Evolutionary conservation across 1,140 invertebrate species (phyloP).

Genomic region (Anagrus nilaparvatae): DNA sequence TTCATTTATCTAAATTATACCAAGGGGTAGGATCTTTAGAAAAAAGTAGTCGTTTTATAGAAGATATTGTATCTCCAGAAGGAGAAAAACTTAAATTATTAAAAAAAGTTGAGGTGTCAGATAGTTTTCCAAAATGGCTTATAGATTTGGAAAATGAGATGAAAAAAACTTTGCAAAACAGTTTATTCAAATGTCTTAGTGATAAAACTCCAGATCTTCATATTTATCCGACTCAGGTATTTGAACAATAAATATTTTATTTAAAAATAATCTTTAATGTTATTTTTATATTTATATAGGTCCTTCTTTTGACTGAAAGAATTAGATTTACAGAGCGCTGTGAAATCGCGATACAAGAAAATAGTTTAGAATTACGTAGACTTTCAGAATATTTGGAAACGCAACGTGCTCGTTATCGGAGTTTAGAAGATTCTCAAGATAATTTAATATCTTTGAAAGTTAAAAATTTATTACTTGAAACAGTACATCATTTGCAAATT

Average conservation of each 20-base stretch:
- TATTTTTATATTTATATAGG: too few species aligned
- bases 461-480: conserved; percentile 72
- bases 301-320: conserved; percentile 33
- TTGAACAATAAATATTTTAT: too few species aligned
- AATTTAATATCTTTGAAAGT: conserved; percentile 47
- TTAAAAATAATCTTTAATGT: too few species aligned
- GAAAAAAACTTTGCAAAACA: conserved; percentile 25
- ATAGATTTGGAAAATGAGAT: conserved; percentile 33
- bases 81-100: conserved; percentile 73
- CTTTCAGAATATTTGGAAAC: conserved; percentile 34
- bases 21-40: conserved; percentile 74
- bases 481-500: conserved; percentile 81
- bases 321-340: conserved; percentile 37
- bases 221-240: conserved; percentile 35
- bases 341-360: conserved; percentile 30
- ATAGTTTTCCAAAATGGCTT: conserved; percentile 34
- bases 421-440: conserved; percentile 35
- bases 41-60: conserved; percentile 51
- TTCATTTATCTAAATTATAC: conserved; percentile 91
- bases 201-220: conserved; percentile 30
- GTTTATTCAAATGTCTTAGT: conserved; percentile 31
- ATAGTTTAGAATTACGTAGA: conserved; percentile 24
- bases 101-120: conserved; percentile 52
- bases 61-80: conserved; percentile 68
- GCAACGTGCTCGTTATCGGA: conserved; percentile 30